These are phyloP conservation scores for Conus canariensis DNA, from an alignment of 2,888 invertebrate species.

Conservation along the genomic window DNA sequence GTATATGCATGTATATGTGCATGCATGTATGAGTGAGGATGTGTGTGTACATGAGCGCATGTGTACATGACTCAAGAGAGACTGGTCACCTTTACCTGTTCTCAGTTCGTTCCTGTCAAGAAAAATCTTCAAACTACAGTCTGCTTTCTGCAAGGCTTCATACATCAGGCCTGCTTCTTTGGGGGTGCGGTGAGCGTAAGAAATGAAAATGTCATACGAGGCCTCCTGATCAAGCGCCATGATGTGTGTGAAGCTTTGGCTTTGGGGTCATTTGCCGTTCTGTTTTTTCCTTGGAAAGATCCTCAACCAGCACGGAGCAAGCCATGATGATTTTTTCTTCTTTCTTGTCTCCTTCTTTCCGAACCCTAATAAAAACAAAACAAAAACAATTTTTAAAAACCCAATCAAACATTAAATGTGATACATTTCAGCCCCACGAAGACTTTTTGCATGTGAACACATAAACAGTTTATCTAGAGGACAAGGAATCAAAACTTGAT, in stretches of 20 bases:
- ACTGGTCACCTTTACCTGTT: conserved; percentile 63
- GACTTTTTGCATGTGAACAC: no score
- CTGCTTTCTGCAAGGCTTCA: conserved; percentile 54
- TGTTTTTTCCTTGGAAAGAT: background rate
- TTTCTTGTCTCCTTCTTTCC: conserved; percentile 57
- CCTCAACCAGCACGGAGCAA: conserved; percentile 51
- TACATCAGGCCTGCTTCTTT: conserved; percentile 63
- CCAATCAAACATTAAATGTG: no score
- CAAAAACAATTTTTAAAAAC: background rate
- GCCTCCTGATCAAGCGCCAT: background rate
- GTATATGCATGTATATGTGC: no score
- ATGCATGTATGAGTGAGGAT: no score
- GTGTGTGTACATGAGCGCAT: no score
- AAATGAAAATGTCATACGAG: conserved; percentile 74
- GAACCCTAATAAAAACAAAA: conserved; percentile 17
- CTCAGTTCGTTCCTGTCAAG: conserved; percentile 73
- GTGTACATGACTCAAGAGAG: no score
- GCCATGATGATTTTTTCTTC: conserved; percentile 55
- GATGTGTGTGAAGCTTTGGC: background rate
- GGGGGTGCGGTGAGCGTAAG: conserved; percentile 71
- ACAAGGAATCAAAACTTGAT: no score
- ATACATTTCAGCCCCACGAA: no score
- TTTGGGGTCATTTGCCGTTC: no score
- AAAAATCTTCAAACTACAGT: conserved; percentile 69
- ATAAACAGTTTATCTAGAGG: no score